phyloP scores from a whole-genome alignment of 2,888 invertebrate species.

The Agonopterix heracliana region DNA sequence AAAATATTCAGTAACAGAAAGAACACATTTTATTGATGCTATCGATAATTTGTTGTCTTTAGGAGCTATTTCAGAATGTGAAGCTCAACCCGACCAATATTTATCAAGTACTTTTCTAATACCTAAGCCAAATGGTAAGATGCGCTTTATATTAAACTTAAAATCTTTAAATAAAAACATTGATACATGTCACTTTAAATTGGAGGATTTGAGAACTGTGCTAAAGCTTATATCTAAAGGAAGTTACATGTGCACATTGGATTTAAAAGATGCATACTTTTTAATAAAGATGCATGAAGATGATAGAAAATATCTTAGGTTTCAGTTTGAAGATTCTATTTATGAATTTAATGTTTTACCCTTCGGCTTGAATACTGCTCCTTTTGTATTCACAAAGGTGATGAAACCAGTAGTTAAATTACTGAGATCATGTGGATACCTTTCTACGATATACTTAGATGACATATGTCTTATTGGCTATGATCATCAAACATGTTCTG shows the following conservation, averaged over 20 bases:
- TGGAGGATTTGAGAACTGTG: constrained; percentile 12
- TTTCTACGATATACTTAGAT: constrained; percentile 12
- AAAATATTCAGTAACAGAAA: constrained; percentile 1
- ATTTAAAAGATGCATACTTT: constrained; percentile 4
- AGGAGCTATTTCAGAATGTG: constrained; percentile 3
- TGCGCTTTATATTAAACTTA: constrained; percentile 5
- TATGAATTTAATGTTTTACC: constrained; percentile 13
- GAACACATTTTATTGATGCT: background rate
- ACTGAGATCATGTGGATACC: constrained; percentile 2
- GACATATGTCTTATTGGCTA: constrained; percentile 2
- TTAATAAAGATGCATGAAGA: constrained; percentile 4
- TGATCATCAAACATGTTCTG: background rate
- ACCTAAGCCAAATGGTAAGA: constrained; percentile 3
- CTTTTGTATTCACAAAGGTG: constrained; percentile 4
- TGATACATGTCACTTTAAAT: constrained; percentile 11
- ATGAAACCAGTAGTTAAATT: constrained; percentile 8
- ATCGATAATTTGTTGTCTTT: constrained; percentile 1
- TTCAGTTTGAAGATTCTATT: constrained; percentile 1
- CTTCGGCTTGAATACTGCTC: constrained; percentile 4
- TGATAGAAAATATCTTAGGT: constrained; percentile 6
- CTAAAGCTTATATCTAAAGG: constrained; percentile 8
- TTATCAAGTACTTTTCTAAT: constrained; percentile 1
- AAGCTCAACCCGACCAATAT: constrained; percentile 1
- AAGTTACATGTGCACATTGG: constrained; percentile 6
- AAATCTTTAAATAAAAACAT: constrained; percentile 8